Evolutionary conservation across 2,797 vertebrate species (phyloP).

Genomic region (Silurus lanzhouensis): DNA sequence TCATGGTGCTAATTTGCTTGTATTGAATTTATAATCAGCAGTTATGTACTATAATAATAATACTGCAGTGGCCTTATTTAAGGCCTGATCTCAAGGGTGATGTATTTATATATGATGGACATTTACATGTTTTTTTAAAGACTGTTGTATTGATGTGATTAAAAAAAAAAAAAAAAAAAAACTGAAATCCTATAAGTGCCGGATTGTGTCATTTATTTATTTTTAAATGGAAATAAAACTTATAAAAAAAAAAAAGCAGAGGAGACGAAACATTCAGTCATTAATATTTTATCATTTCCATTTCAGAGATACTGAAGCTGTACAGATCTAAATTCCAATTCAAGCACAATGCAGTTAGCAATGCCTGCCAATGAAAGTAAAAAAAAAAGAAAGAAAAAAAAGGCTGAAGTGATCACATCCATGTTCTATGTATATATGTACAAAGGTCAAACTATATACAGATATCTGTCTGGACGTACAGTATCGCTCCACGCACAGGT

Average conservation of each 20-base stretch:
- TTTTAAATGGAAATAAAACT: neutral
- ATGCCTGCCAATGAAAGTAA: slow-evolving; percentile 73
- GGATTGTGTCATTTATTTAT: neutral
- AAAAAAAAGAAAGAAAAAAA: slow-evolving; percentile 58
- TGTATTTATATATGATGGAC: slow-evolving; percentile 39
- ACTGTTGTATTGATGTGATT: slow-evolving; percentile 22
- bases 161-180: neutral
- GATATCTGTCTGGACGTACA: slow-evolving; percentile 63
- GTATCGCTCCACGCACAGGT: slow-evolving; percentile 61
- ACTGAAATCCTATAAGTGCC: neutral
- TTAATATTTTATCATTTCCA: slow-evolving; percentile 79
- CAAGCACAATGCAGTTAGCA: slow-evolving; percentile 80
- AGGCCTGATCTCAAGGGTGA: neutral
- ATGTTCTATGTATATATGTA: slow-evolving; percentile 76
- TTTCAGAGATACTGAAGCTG: slow-evolving; percentile 83
- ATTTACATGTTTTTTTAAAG: slow-evolving; percentile 14
- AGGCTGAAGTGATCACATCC: slow-evolving; percentile 80
- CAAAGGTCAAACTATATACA: slow-evolving; percentile 78
- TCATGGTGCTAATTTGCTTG: slow-evolving; percentile 54
- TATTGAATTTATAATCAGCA: neutral
- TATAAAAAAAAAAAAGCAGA: slow-evolving; percentile 30
- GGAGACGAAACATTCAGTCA: slow-evolving; percentile 57
- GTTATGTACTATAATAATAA: neutral
- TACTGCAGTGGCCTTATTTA: neutral
- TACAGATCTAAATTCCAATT: slow-evolving; percentile 78